Percentiles rank a stretch among this genome's conserved stretches.
Evolutionary conservation across 2,113 vertebrate genomes (phyloP).

Genomic region (Gnathonemus longibarbis): DNA sequence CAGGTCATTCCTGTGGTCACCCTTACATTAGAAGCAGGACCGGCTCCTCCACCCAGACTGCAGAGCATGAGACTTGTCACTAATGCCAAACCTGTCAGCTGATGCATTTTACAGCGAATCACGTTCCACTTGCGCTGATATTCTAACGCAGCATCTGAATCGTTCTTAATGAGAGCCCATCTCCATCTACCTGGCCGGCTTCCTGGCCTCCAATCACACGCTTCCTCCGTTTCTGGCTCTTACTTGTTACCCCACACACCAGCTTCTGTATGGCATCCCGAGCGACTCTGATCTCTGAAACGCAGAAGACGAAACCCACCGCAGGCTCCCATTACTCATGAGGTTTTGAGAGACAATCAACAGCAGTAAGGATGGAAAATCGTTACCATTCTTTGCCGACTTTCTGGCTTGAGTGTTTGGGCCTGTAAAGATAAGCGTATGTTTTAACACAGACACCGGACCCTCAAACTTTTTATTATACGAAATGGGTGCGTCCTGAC

Average conservation of each 20-base stretch:
- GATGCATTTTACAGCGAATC: not conserved
- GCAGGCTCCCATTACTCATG: not conserved
- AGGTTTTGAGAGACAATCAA: not conserved
- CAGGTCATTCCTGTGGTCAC: no score
- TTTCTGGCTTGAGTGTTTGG: no score
- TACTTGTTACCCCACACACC: conserved; percentile 53
- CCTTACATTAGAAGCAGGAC: not conserved
- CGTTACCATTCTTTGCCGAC: conserved; percentile 9
- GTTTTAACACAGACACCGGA: not conserved
- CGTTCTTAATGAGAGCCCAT: not conserved
- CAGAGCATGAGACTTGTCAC: not conserved
- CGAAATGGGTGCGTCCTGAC: not conserved
- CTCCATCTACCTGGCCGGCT: conserved; percentile 52
- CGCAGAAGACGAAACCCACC: not conserved
- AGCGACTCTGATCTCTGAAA: conserved; percentile 59
- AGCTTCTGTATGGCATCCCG: conserved; percentile 51
- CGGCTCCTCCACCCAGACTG: not conserved
- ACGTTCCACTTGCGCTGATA: not conserved
- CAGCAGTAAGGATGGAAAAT: not conserved
- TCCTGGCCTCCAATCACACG: conserved; percentile 61
- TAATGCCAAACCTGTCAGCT: not conserved
- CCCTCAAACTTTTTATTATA: not conserved
- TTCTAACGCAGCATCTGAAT: not conserved
- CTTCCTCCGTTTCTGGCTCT: conserved; percentile 43
- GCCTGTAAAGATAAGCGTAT: not conserved